Evolutionary conservation across 2,888 invertebrate genomes (phyloP).

Genomic region (Limnephilus lunatus): DNA sequence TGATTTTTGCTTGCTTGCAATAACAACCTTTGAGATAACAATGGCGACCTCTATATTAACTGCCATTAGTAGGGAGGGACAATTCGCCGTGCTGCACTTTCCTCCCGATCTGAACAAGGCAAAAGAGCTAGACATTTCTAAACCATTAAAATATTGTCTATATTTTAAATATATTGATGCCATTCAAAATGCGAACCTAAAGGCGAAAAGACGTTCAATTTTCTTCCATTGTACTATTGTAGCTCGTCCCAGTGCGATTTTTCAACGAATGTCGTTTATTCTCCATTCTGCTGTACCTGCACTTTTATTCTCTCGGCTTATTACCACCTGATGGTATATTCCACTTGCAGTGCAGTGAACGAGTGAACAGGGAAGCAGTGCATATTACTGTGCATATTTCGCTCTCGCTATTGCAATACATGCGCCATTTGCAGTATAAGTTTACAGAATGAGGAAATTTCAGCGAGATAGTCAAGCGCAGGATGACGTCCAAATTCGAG

Average conservation of each 20-base stretch:
- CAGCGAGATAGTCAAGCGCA: slow-evolving; percentile 32
- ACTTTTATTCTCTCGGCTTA: slow-evolving; percentile 16
- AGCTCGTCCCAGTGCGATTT: background rate
- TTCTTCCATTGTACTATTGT: background rate
- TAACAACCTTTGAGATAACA: background rate
- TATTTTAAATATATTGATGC: background rate
- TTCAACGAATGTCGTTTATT: background rate
- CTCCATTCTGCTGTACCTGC: background rate
- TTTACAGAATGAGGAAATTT: slow-evolving; percentile 24
- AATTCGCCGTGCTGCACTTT: too few species aligned
- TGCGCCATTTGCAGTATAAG: slow-evolving; percentile 33
- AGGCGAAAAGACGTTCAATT: background rate
- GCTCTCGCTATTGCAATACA: background rate
- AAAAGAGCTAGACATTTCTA: too few species aligned
- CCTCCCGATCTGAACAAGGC: background rate
- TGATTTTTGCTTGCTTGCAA: background rate
- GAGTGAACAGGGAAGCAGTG: background rate
- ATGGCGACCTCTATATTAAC: background rate
- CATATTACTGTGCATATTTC: slow-evolving; percentile 18
- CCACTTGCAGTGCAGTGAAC: background rate
- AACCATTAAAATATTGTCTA: background rate
- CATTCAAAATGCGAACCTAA: background rate
- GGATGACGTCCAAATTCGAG: slow-evolving; percentile 39
- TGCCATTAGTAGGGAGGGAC: background rate
- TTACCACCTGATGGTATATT: slow-evolving; percentile 4